Percentiles rank a stretch among this genome's conserved stretches.
These are phyloP conservation scores for Vireo griseus DNA, from an alignment of 2,797 vertebrate genomes.

Conservation along the genomic window DNA sequence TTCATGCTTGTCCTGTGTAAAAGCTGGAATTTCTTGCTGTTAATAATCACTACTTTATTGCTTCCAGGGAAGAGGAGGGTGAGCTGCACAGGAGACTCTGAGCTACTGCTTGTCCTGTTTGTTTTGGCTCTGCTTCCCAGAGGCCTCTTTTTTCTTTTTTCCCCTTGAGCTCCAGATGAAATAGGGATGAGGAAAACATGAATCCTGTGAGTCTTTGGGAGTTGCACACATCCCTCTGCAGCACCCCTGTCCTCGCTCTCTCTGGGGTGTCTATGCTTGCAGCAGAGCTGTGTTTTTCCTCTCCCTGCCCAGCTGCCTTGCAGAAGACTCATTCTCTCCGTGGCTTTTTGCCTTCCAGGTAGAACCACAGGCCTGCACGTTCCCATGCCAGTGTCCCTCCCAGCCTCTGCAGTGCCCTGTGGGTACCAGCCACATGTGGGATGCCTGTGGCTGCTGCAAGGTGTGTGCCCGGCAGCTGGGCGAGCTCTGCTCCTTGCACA, in stretches of 20 bases:
- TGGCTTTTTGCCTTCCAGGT: constrained; percentile 60
- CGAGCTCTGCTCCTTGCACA: constrained; percentile 71
- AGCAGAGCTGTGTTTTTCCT: not conserved
- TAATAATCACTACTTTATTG: not conserved
- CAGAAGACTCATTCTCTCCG: not conserved
- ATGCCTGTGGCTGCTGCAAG: constrained; percentile 82
- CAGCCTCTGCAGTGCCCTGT: constrained; percentile 65
- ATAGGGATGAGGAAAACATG: not conserved
- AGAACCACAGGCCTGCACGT: constrained; percentile 61
- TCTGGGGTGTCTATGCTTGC: not conserved
- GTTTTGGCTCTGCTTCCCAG: not conserved
- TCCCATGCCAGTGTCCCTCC: constrained; percentile 73
- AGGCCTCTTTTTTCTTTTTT: not conserved
- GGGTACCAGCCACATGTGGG: constrained; percentile 77
- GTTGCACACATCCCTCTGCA: not conserved
- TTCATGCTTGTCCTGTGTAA: not conserved
- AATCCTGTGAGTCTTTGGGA: not conserved
- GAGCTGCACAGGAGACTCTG: not conserved
- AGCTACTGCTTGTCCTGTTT: not conserved
- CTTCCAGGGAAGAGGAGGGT: not conserved
- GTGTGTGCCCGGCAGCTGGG: constrained; percentile 78
- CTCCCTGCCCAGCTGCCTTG: not conserved
- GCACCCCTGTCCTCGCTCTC: not conserved
- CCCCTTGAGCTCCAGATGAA: not conserved
- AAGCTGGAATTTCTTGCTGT: not conserved